phyloP scores from a whole-genome alignment of 2,888 invertebrate species.

The Drosophila austrosaltans region DNA sequence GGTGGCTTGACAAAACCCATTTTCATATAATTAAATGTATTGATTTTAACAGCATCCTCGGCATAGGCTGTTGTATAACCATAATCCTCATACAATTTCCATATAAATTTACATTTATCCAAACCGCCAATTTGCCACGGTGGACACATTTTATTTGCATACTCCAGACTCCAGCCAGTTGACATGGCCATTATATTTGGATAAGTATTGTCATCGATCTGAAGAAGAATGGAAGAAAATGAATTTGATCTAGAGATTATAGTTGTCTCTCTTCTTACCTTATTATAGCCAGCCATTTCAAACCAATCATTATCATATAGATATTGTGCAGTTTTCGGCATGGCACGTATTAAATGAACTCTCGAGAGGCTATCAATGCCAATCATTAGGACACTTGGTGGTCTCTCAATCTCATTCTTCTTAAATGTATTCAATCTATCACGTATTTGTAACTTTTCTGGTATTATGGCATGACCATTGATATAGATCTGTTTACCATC shows the following conservation, averaged over 20 bases:
- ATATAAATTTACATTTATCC: conserved; percentile 90
- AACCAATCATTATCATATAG: conserved; percentile 89
- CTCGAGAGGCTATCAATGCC: conserved; percentile 94
- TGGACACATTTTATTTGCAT: conserved; percentile 84
- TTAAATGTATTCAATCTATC: conserved; percentile 82
- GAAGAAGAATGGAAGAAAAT: conserved; percentile 23
- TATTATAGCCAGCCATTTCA: conserved; percentile 89
- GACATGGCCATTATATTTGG: conserved; percentile 94
- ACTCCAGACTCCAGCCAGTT: conserved; percentile 86
- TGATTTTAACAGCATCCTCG: conserved; percentile 89
- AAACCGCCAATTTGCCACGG: conserved; percentile 85
- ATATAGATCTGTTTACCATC: conserved; percentile 77
- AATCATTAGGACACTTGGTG: conserved; percentile 89
- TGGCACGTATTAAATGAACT: conserved; percentile 89
- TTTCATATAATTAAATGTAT: conserved; percentile 89
- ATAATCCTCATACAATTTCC: conserved; percentile 88
- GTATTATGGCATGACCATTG: conserved; percentile 85
- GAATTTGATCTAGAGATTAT: background rate
- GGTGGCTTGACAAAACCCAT: conserved; percentile 89
- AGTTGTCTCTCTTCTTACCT: conserved; percentile 82
- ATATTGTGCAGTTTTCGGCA: conserved; percentile 89
- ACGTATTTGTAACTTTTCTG: conserved; percentile 84
- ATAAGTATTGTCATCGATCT: conserved; percentile 94
- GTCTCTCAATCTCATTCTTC: conserved; percentile 11
- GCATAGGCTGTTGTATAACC: conserved; percentile 92